Conservation (phyloP, 2,797 vertebrate species). For the Callimico goeldii region DNA sequence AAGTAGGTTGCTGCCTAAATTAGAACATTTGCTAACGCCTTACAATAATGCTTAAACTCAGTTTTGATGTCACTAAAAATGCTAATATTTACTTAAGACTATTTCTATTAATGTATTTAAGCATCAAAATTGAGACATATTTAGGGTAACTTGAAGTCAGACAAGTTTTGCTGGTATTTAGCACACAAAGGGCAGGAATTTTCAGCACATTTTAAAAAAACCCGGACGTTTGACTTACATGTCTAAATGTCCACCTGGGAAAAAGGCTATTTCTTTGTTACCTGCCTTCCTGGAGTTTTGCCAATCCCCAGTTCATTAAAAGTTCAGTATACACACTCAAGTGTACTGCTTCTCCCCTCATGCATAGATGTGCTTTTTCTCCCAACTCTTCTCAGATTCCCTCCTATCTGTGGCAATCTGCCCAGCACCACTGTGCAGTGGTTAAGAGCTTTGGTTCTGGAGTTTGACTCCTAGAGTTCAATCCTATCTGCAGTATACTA, state of each 20-base stretch:
- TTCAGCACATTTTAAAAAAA: background rate
- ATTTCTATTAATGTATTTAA: constrained; percentile 21
- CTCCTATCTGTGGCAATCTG: background rate
- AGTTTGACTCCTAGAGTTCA: background rate
- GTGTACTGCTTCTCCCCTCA: background rate
- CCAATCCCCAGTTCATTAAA: constrained; percentile 26
- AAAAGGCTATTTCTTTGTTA: constrained; percentile 8
- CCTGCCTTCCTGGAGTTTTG: background rate
- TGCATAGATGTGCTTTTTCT: background rate
- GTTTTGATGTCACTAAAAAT: constrained; percentile 38
- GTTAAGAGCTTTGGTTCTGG: background rate
- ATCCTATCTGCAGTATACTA: background rate
- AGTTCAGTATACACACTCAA: background rate
- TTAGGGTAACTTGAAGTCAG: constrained; percentile 53
- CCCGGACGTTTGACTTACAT: background rate
- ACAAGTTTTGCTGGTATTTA: constrained; percentile 67
- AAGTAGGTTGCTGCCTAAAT: background rate
- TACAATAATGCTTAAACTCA: background rate
- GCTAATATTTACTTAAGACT: constrained; percentile 5
- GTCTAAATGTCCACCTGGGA: background rate
- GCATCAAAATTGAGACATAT: background rate
- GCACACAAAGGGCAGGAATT: constrained; percentile 53
- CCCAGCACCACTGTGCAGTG: background rate
- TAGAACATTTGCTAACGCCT: background rate
- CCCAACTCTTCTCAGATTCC: background rate